Conservation (phyloP, 37 sponge, comb jelly and placozoan species). For the Bolinopsis microptera region DNA sequence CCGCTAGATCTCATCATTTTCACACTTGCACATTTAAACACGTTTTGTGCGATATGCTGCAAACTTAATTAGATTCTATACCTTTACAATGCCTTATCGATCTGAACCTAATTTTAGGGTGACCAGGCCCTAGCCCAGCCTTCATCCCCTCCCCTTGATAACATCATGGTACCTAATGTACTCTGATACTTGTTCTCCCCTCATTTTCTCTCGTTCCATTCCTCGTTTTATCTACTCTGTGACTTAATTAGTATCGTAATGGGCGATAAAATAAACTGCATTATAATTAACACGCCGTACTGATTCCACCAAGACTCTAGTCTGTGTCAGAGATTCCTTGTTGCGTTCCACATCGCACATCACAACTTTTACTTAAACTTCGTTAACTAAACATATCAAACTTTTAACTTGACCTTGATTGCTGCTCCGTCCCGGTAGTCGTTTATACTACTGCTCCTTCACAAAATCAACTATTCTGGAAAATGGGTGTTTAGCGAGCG, state of each 20-base stretch:
- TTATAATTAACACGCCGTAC: neutral
- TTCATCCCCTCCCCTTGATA: neutral
- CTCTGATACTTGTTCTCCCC: neutral
- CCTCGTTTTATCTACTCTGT: neutral
- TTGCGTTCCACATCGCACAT: too few species aligned
- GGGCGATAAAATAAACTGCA: neutral
- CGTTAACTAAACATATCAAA: too few species aligned
- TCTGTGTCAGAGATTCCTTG: neutral
- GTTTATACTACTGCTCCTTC: too few species aligned
- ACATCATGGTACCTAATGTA: too few species aligned
- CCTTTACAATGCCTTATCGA: neutral
- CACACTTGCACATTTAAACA: neutral
- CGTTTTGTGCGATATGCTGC: neutral
- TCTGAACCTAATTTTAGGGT: neutral
- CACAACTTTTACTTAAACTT: too few species aligned
- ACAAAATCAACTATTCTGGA: too few species aligned
- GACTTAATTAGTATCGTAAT: neutral
- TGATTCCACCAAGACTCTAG: neutral
- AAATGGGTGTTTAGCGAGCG: too few species aligned
- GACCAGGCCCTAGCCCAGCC: neutral
- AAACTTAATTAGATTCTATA: neutral
- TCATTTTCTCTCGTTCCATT: neutral
- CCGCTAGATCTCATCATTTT: neutral
- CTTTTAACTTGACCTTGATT: too few species aligned
- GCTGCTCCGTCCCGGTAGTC: too few species aligned